A percentile compares a stretch with the other conserved stretches of the same genome.
phyloP scores from a whole-genome alignment of 2,797 vertebrate genomes.

The Gallirallus australis region DNA sequence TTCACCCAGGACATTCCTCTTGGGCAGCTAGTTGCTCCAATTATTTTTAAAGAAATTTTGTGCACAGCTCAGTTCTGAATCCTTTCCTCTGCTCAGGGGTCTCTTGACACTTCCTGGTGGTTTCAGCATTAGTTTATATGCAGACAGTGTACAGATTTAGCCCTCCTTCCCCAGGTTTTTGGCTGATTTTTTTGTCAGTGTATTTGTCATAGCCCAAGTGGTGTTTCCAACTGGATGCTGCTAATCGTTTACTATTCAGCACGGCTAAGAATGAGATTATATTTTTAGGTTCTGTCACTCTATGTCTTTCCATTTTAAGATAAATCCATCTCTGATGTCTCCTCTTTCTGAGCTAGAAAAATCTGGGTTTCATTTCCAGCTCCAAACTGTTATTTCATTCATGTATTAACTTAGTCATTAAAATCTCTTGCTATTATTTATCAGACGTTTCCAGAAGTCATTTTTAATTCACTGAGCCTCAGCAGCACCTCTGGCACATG shows the following conservation, averaged over 20 bases:
- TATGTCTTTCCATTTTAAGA: conserved; percentile 36
- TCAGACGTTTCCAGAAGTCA: conserved; percentile 24
- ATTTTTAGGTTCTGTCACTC: conserved; percentile 57
- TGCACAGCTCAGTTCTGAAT: neutral
- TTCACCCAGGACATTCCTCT: neutral
- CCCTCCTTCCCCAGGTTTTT: conserved; percentile 19
- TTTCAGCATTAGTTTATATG: conserved; percentile 54
- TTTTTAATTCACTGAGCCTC: conserved; percentile 17
- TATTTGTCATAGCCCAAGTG: conserved; percentile 48
- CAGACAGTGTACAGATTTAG: conserved; percentile 6
- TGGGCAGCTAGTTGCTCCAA: neutral
- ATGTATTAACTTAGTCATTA: conserved; percentile 4
- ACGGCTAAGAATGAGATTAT: conserved; percentile 45
- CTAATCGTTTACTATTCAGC: conserved; percentile 60
- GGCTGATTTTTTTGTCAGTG: conserved; percentile 7
- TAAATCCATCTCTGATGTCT: conserved; percentile 43
- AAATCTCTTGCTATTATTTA: conserved; percentile 51
- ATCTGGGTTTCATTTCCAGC: conserved; percentile 30
- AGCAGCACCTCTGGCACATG: neutral
- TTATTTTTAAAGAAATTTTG: conserved; percentile 33
- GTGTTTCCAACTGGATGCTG: conserved; percentile 53
- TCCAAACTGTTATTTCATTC: conserved; percentile 33
- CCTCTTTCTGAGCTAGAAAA: conserved; percentile 6
- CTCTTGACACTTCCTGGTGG: conserved; percentile 10
- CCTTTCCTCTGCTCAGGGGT: neutral